Conservation (phyloP, 92 coral and sea anemone species). For the Parazoanthus swiftii region DNA sequence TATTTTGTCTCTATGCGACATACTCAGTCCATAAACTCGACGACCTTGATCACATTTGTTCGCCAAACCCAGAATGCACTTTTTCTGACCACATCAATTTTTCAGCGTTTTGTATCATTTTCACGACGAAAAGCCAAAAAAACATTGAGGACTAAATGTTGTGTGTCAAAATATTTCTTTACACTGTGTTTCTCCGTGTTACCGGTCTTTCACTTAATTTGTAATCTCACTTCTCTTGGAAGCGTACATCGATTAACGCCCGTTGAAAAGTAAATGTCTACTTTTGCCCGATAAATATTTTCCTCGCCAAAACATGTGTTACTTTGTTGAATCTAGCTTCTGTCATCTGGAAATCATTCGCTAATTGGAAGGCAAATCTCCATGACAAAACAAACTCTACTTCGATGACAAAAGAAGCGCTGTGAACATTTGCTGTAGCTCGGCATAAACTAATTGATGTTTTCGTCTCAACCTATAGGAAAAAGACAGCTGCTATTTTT, state of each 20-base stretch:
- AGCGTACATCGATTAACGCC: not conserved
- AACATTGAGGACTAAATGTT: not conserved
- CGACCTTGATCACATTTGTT: not conserved
- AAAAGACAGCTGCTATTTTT: too few relatives aligned
- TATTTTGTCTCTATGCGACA: not conserved
- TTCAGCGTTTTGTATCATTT: not conserved
- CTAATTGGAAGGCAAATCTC: conserved; percentile 5
- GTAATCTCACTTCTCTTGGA: not conserved
- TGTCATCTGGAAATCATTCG: not conserved
- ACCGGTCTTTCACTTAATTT: not conserved
- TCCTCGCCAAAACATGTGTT: not conserved
- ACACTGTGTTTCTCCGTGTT: not conserved
- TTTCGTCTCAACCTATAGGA: not conserved
- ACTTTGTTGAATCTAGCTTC: not conserved
- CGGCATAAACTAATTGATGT: not conserved
- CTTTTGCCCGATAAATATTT: not conserved
- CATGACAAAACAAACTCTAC: conserved; percentile 6
- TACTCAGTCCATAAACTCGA: not conserved
- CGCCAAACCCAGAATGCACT: not conserved
- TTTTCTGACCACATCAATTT: not conserved
- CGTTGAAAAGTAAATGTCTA: conserved; percentile 1
- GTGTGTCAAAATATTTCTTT: not conserved
- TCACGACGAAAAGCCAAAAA: not conserved
- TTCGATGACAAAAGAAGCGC: not conserved
- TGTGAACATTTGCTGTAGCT: not conserved